phyloP scores from a whole-genome alignment of 2,797 vertebrate species.

The Fistularia tabacaria region DNA sequence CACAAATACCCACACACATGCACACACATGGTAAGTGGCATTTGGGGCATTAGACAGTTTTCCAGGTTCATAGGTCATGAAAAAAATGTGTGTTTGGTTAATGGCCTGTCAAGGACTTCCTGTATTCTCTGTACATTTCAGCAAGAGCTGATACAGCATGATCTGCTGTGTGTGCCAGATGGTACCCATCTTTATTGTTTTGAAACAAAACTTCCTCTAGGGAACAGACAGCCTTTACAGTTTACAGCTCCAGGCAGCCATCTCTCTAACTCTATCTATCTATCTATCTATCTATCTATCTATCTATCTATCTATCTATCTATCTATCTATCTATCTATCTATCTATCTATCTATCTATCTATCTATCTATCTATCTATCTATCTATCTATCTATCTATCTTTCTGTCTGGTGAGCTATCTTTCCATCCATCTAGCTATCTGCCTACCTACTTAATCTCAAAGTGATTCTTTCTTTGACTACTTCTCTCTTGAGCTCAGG shows the following conservation, averaged over 20 bases:
- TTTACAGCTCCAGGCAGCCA: conserved; percentile 9
- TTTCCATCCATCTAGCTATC: too few species aligned
- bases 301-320: too few species aligned
- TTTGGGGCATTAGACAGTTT: conserved; percentile 33
- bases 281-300: too few species aligned
- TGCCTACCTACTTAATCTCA: neutral
- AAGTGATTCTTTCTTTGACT: neutral
- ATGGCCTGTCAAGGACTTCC: conserved; percentile 28
- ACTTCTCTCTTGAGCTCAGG: conserved; percentile 14
- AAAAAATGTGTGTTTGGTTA: conserved; percentile 37
- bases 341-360: too few species aligned
- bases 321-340: too few species aligned
- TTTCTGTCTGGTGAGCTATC: too few species aligned
- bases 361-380: too few species aligned
- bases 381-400: too few species aligned
- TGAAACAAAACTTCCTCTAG: conserved; percentile 13
- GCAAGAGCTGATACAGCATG: conserved; percentile 15
- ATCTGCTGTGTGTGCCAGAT: conserved; percentile 23
- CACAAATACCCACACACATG: conserved; percentile 2
- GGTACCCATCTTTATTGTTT: conserved; percentile 41
- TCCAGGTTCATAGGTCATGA: conserved; percentile 32
- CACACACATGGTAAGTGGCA: conserved; percentile 16
- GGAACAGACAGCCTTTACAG: conserved; percentile 15
- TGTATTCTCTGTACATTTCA: conserved; percentile 31
- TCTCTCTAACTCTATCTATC: neutral